A percentile compares a stretch with the other conserved stretches of the same genome.
Evolutionary conservation across 2,888 invertebrate species (phyloP).

Genomic region (Ornithoptera alexandrae): DNA sequence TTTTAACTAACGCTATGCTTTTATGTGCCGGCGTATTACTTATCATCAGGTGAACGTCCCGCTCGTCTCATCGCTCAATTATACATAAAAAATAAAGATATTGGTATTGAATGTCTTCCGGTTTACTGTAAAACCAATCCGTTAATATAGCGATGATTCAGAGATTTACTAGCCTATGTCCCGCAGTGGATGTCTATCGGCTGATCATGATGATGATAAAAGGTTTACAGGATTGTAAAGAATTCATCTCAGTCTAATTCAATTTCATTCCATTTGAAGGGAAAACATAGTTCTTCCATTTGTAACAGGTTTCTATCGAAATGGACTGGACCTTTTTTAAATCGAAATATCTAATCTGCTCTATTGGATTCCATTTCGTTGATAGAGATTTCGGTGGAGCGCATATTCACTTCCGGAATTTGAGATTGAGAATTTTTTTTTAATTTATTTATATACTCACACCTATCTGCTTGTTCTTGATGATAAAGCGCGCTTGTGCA

Average conservation of each 20-base stretch:
- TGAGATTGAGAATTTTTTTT: neutral
- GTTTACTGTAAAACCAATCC: neutral
- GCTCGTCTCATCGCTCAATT: too few relatives aligned
- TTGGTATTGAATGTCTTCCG: too few relatives aligned
- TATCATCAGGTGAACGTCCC: too few relatives aligned
- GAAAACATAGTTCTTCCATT: conserved; percentile 30
- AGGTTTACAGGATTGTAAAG: conserved; percentile 1
- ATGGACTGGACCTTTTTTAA: conserved; percentile 28
- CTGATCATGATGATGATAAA: too few relatives aligned
- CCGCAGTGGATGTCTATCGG: too few relatives aligned
- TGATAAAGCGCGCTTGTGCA: too few relatives aligned
- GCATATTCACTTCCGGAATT: neutral
- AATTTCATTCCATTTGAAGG: conserved; percentile 28
- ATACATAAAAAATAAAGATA: too few relatives aligned
- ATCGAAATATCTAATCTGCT: conserved; percentile 22
- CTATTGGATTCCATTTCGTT: neutral
- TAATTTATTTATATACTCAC: too few relatives aligned
- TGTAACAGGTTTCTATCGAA: conserved; percentile 27
- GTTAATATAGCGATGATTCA: neutral
- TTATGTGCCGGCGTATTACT: too few relatives aligned
- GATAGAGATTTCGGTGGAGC: neutral
- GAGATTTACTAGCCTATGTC: neutral
- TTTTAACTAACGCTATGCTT: too few relatives aligned
- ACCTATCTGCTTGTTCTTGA: too few relatives aligned
- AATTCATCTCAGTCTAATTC: conserved; percentile 25